These are phyloP conservation scores for Agrochola circellaris DNA, from an alignment of 2,888 invertebrate genomes.

Conservation along the genomic window DNA sequence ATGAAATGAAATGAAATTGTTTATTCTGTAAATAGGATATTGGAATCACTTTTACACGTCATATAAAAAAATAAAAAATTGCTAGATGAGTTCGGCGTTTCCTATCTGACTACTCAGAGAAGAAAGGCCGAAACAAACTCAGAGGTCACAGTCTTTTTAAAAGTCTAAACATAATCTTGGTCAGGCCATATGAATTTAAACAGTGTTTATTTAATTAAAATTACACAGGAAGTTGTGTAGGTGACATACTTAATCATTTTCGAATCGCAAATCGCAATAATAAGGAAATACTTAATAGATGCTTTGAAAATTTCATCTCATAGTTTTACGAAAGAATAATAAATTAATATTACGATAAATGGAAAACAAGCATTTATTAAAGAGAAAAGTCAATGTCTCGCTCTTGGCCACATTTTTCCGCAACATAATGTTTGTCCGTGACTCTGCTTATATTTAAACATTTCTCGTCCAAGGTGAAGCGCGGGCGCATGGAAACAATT, in stretches of 20 bases:
- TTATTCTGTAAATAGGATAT: too few relatives aligned
- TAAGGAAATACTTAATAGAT: not conserved
- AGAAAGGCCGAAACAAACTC: too few relatives aligned
- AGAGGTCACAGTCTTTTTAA: too few relatives aligned
- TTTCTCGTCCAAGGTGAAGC: slow-evolving; percentile 46
- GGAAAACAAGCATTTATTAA: not conserved
- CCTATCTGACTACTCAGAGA: too few relatives aligned
- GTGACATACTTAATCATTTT: not conserved
- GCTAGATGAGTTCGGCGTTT: too few relatives aligned
- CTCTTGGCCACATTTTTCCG: slow-evolving; percentile 38
- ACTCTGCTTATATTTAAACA: slow-evolving; percentile 59
- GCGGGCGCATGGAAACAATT: slow-evolving; percentile 49
- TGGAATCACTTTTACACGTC: too few relatives aligned
- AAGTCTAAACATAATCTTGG: too few relatives aligned
- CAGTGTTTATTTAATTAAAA: too few relatives aligned
- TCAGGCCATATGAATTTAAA: too few relatives aligned
- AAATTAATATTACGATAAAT: not conserved
- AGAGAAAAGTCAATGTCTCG: slow-evolving; percentile 30
- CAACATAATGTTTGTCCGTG: slow-evolving; percentile 41
- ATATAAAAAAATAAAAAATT: too few relatives aligned
- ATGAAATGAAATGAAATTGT: too few relatives aligned
- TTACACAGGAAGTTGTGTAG: not conserved
- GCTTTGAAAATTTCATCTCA: not conserved
- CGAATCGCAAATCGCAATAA: not conserved
- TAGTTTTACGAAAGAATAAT: not conserved